Evolutionary conservation across 2,888 invertebrate genomes (phyloP), one percentile per base, ranked within the genome.

Genomic region (Phytoseiulus persimilis): DNA sequence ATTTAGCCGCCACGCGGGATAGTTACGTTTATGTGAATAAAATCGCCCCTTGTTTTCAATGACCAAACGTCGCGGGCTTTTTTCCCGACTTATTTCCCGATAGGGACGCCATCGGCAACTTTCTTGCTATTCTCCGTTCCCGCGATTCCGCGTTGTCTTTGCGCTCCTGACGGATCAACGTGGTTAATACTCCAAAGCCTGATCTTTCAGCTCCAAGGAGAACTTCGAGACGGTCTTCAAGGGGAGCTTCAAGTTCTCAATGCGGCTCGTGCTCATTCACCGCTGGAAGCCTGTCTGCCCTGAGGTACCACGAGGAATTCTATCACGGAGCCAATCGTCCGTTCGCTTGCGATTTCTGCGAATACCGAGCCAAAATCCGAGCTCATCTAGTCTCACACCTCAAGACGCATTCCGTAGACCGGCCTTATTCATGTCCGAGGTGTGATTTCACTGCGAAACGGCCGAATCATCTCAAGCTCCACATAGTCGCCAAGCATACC

Each of bases 391-490:
- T 45, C n/a, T 87, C 87, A 1, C 87, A 87, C 18, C 87, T 87
- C 14, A 33, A 45, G 87, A 87, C 87, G 87, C 87, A 87, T 45
- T 39, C 87, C 87, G 87, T 87, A n/a, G 87, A 87, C 45, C 18
- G 87, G 23, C 87, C 87, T 1, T 87, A 39, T 45, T 87, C 87
- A 33, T 87, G 87, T 87, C 18, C 87, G 31, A 33, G 45, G 39
- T 87, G 87, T 23, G 87, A 87, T 31, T 87, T 87, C 32, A 87
- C 87, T 6, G 87, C 87, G 33, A 87, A 87, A 87, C 32, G 87
- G 33, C 87, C 87, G 2, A 87, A 87, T 87, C 87, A 87, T 32
- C 87, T 87, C 87, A 87, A 87, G 87, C 32, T 87, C 28, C 87
- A 87, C 45, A 31, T 87, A 39, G 39, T 39, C 2, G 87, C 45